These are phyloP conservation scores for Parnassius orleans DNA, from an alignment of 2,888 invertebrate species.

Conservation along the genomic window DNA sequence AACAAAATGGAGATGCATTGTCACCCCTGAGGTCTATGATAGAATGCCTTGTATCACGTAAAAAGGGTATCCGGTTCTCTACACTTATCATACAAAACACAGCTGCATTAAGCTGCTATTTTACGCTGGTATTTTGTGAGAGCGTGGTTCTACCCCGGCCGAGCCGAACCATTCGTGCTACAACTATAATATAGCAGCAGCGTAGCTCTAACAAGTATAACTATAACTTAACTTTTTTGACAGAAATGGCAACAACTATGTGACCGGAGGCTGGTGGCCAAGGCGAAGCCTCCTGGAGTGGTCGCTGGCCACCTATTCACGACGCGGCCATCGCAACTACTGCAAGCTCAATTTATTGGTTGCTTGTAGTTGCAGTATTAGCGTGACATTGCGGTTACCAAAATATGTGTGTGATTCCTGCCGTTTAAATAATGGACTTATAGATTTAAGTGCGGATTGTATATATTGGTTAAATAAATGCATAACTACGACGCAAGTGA, in stretches of 20 bases:
- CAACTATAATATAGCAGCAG: too few species aligned
- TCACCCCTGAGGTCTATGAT: too few species aligned
- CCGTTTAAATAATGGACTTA: constrained; percentile 16
- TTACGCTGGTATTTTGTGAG: too few species aligned
- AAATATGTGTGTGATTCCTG: constrained; percentile 23
- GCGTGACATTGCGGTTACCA: constrained; percentile 33
- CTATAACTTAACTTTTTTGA: background rate
- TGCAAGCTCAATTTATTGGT: constrained; percentile 27
- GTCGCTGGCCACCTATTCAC: constrained; percentile 58
- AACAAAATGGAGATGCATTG: too few species aligned
- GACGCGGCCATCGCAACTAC: constrained; percentile 31
- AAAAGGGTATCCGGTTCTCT: too few species aligned
- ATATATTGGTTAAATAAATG: constrained; percentile 15
- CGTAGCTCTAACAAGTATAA: too few species aligned
- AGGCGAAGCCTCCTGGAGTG: constrained; percentile 56
- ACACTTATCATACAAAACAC: too few species aligned
- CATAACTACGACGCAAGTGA: background rate
- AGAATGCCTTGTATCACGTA: too few species aligned
- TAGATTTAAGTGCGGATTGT: constrained; percentile 18
- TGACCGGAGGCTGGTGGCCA: constrained; percentile 65
- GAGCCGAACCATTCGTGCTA: too few species aligned
- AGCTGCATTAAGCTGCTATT: too few species aligned
- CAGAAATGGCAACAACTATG: constrained; percentile 73
- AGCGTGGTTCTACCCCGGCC: too few species aligned
- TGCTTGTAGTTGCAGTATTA: constrained; percentile 32